A percentile compares a stretch with the other conserved stretches of the same genome.
Evolutionary conservation across 2,113 vertebrate genomes (phyloP).

Genomic region (Ophiodon elongatus): DNA sequence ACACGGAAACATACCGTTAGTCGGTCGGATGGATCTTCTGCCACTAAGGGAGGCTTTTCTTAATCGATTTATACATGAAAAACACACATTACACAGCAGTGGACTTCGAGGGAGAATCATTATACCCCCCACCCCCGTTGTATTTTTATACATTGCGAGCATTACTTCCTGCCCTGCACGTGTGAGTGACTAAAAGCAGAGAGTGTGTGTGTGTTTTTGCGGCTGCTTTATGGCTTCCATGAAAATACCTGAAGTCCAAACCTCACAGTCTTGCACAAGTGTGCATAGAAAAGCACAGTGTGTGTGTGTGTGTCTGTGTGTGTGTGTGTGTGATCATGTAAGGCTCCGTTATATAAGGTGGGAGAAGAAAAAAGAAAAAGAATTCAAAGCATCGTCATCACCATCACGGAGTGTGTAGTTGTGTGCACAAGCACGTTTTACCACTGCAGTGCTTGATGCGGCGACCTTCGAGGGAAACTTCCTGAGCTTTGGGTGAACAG

Average conservation of each 20-base stretch:
- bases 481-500: not conserved
- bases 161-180: constrained; percentile 27
- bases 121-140: not conserved
- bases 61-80: constrained; percentile 22
- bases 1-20: constrained; percentile 10
- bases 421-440: not conserved
- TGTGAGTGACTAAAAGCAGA: constrained; percentile 27
- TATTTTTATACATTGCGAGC: constrained; percentile 11
- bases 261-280: constrained; percentile 53
- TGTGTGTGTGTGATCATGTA: constrained; percentile 36
- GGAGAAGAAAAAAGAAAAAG: not conserved
- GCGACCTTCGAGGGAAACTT: not conserved
- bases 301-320: constrained; percentile 26
- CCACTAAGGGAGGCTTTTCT: not conserved
- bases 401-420: constrained; percentile 15
- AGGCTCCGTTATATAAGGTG: constrained; percentile 38
- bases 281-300: constrained; percentile 35
- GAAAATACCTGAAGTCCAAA: constrained; percentile 53
- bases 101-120: not conserved
- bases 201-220: constrained; percentile 54
- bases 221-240: constrained; percentile 52
- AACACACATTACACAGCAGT: constrained; percentile 3
- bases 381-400: constrained; percentile 14
- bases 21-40: not conserved
- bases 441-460: not conserved